Evolutionary conservation across 2,113 vertebrate species (phyloP), one percentile per base, ranked within the genome.

Genomic region (Cyrtonyx montezumae): DNA sequence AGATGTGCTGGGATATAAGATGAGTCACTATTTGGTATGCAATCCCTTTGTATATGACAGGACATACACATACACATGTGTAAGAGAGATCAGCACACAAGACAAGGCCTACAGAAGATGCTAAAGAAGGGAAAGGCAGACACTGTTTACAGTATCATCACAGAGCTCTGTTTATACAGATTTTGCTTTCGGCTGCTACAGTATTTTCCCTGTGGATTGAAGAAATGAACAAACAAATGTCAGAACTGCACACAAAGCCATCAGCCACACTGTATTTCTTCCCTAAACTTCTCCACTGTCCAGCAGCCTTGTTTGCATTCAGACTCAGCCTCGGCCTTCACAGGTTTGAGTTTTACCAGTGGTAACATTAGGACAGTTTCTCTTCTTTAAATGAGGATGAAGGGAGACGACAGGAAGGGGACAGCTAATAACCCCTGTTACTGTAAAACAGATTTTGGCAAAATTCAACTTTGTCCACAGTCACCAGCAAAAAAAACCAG

Each of bases 111-210:
- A 80, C 67, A 62, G 66, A 88, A 68, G 37, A 56, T 45, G 58
- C 78, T 37, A 37, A 59, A 80, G 88, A 34, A 61, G 23, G 36
- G n/a, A 58, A 87, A 79, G n/a, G 53, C 83, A 95, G 80, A 76
- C 43, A 26, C 22, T 45, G 40, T 75, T 94, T 65, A 76, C 1
- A 4, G 13, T 28, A 46, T 26, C 62, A 78, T 61, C 74, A 26
- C 62, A 75, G 61, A 88, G 46, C 20, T 91, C 2, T 85, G 90
- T 70, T 90, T 93, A 85, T 49, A 83, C 13, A 46, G 68, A 14
- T 76, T 79, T 84, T 84, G 86, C 79, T 84, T 8, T 61, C 23
- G 7, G 6, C 56, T 48, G n/a, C 56, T 62, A 62, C 43, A 22
- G 34, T 22, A 37, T 63, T 48, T 76, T 37, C 73, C 43, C 25